These are phyloP conservation scores for Epizoanthus illoricatus DNA, from an alignment of 92 coral and sea anemone species.

Conservation along the genomic window DNA sequence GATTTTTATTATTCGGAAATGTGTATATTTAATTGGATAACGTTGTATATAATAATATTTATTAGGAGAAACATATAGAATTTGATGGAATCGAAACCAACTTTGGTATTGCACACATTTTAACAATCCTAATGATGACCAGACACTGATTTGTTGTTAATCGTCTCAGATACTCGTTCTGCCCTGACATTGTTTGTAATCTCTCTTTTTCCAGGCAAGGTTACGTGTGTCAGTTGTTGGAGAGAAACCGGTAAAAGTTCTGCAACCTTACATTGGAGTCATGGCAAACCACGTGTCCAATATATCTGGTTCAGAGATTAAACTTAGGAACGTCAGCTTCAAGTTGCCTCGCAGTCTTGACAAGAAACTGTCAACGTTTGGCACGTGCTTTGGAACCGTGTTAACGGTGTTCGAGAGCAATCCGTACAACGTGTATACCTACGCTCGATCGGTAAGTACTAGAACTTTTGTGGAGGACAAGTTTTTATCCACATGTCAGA, in stretches of 20 bases:
- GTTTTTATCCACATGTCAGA: too few relatives aligned
- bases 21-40: too few relatives aligned
- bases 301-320: slow-evolving; percentile 28
- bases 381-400: slow-evolving; percentile 57
- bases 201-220: slow-evolving; percentile 51
- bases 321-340: slow-evolving; percentile 49
- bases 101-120: too few relatives aligned
- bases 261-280: slow-evolving; percentile 48
- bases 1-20: too few relatives aligned
- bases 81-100: too few relatives aligned
- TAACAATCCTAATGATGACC: too few relatives aligned
- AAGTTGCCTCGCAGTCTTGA: slow-evolving; percentile 52
- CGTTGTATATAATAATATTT: too few relatives aligned
- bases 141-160: too few relatives aligned
- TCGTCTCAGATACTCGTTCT: too few relatives aligned
- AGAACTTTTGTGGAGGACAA: too few relatives aligned
- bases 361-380: slow-evolving; percentile 31
- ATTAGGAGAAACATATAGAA: too few relatives aligned
- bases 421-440: slow-evolving; percentile 54
- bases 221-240: slow-evolving; percentile 52
- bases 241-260: slow-evolving; percentile 47
- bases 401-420: slow-evolving; percentile 61
- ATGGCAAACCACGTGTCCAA: slow-evolving; percentile 40
- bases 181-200: too few relatives aligned
- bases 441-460: neutral